These are phyloP conservation scores for Prosopocoilus inquinatus DNA, from an alignment of 2,888 invertebrate species.

Conservation along the genomic window DNA sequence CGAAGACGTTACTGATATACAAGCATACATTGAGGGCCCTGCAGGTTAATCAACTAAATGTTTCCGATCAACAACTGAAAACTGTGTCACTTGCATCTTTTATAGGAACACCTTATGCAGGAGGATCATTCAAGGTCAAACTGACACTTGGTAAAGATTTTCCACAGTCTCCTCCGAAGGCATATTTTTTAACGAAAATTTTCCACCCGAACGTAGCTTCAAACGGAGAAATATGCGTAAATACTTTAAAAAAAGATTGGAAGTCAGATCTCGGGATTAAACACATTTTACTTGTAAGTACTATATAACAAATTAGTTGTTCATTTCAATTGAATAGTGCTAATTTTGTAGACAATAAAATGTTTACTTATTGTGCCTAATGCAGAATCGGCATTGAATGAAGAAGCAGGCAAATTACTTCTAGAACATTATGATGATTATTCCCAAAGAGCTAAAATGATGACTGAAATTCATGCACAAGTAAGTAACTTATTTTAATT, in stretches of 20 bases:
- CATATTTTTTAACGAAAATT: constrained; percentile 89
- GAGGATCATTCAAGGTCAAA: constrained; percentile 87
- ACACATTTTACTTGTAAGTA: constrained; percentile 81
- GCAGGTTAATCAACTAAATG: constrained; percentile 35
- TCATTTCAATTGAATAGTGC: too few species aligned
- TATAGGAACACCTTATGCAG: constrained; percentile 83
- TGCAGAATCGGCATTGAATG: constrained; percentile 95
- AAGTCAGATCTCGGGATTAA: constrained; percentile 92
- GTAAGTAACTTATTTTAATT: constrained; percentile 34
- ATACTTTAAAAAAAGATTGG: constrained; percentile 96
- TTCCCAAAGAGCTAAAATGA: constrained; percentile 82
- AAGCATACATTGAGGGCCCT: constrained; percentile 89
- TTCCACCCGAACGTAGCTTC: constrained; percentile 96
- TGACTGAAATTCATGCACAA: constrained; percentile 88
- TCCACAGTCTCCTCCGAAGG: constrained; percentile 89
- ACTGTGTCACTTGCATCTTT: constrained; percentile 1
- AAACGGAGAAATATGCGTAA: constrained; percentile 95
- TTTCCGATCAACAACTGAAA: constrained; percentile 2
- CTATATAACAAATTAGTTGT: not conserved
- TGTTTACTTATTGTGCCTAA: constrained; percentile 96
- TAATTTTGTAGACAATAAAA: constrained; percentile 71
- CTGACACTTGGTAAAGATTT: constrained; percentile 89
- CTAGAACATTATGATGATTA: constrained; percentile 93
- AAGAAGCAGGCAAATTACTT: constrained; percentile 92
- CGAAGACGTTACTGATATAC: constrained; percentile 90